These are phyloP conservation scores for Leptinotarsa rubiginosa DNA, from an alignment of 2,888 invertebrate species.

Conservation along the genomic window DNA sequence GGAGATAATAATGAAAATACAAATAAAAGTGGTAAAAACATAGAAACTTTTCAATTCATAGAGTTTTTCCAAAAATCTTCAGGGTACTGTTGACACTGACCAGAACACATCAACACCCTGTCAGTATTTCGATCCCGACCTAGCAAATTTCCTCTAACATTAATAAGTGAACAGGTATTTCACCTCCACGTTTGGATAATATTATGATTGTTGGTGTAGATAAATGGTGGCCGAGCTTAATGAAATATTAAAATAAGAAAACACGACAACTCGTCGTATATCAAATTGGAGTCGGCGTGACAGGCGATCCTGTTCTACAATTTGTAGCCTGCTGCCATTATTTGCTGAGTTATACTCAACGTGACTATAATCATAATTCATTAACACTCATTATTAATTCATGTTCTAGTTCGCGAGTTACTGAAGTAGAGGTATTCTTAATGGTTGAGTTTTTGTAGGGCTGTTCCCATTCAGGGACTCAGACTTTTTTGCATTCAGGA, in stretches of 20 bases:
- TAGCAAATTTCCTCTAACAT: neutral
- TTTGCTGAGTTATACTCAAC: conserved; percentile 31
- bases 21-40: too few relatives aligned
- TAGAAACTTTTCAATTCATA: too few relatives aligned
- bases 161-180: conserved; percentile 36
- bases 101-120: too few relatives aligned
- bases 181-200: conserved; percentile 30
- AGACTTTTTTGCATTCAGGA: too few relatives aligned
- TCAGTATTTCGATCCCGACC: neutral
- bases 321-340: conserved; percentile 32
- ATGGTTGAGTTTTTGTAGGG: neutral
- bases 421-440: neutral
- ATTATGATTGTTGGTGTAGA: conserved; percentile 35
- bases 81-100: too few relatives aligned
- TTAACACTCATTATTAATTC: conserved; percentile 13
- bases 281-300: conserved; percentile 27
- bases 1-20: too few relatives aligned
- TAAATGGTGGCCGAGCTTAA: conserved; percentile 34
- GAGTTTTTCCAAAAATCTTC: too few relatives aligned
- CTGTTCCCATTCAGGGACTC: neutral
- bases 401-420: neutral
- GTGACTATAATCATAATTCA: conserved; percentile 20
- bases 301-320: conserved; percentile 32
- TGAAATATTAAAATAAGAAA: conserved; percentile 44
- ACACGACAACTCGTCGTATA: conserved; percentile 42